Conservation (phyloP, 2,797 vertebrate genomes). For the Poecilia velifera region DNA sequence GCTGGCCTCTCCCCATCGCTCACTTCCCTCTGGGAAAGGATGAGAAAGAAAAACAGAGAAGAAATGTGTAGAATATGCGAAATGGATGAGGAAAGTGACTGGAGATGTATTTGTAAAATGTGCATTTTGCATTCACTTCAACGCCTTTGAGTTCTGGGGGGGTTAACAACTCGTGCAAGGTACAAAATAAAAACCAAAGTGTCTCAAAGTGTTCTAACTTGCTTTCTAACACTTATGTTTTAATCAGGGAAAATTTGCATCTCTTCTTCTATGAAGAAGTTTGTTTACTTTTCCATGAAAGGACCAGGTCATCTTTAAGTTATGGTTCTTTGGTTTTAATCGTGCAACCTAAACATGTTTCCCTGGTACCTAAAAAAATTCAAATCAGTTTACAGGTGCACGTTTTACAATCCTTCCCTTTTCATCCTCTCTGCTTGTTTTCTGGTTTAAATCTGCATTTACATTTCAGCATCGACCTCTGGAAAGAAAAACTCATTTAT, state of each 20-base stretch:
- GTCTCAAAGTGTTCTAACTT: not conserved
- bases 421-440: slow-evolving; percentile 22
- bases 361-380: not conserved
- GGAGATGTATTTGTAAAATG: not conserved
- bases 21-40: slow-evolving; percentile 78
- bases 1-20: slow-evolving; percentile 84
- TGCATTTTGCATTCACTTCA: not conserved
- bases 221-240: not conserved
- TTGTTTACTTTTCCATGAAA: not conserved
- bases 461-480: slow-evolving; percentile 15
- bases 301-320: not conserved
- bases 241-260: not conserved
- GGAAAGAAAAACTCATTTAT: slow-evolving; percentile 17
- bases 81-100: slow-evolving; percentile 29
- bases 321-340: not conserved
- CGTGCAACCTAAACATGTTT: not conserved
- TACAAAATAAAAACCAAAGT: not conserved
- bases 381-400: not conserved
- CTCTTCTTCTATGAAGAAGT: not conserved
- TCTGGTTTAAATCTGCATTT: slow-evolving; percentile 2
- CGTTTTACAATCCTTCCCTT: slow-evolving; percentile 3
- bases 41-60: slow-evolving; percentile 43
- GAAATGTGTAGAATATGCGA: slow-evolving; percentile 41
- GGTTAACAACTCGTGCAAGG: not conserved
- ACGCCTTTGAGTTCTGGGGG: not conserved